A percentile compares a stretch with the other conserved stretches of the same genome.
phyloP scores from a whole-genome alignment of 2,888 invertebrate species.

The Rhabditophanes sp. region DNA sequence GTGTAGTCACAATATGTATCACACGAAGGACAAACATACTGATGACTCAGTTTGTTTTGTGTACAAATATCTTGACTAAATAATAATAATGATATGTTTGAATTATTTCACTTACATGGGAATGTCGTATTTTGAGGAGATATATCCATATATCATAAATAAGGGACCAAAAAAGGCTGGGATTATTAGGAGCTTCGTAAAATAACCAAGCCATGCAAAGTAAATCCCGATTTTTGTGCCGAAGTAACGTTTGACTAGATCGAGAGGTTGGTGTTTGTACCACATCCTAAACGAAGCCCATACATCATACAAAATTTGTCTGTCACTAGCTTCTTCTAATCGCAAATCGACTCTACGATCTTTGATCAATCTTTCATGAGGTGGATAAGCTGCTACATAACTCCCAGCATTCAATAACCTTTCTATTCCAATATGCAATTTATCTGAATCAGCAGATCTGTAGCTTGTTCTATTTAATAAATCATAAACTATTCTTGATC shows the following conservation, averaged over 20 bases:
- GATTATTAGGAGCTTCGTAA: slow-evolving; percentile 23
- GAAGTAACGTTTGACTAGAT: slow-evolving; percentile 55
- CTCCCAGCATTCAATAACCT: slow-evolving; percentile 66
- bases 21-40: slow-evolving; percentile 82
- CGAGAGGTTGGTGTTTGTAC: slow-evolving; percentile 80
- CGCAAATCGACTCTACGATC: too few relatives aligned
- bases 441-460: slow-evolving; percentile 20
- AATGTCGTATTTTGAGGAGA: too few relatives aligned
- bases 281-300: slow-evolving; percentile 79
- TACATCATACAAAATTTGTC: slow-evolving; percentile 67
- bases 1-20: slow-evolving; percentile 76
- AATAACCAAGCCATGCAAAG: slow-evolving; percentile 39
- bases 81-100: too few relatives aligned
- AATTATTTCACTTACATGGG: too few relatives aligned
- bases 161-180: too few relatives aligned
- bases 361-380: too few relatives aligned
- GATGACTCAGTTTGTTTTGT: slow-evolving; percentile 14
- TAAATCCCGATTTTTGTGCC: slow-evolving; percentile 34
- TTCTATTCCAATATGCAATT: slow-evolving; percentile 59
- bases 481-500: slow-evolving; percentile 76
- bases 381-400: slow-evolving; percentile 66
- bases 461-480: slow-evolving; percentile 68
- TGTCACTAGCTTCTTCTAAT: too few relatives aligned
- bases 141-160: too few relatives aligned
- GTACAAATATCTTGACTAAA: slow-evolving; percentile 27